Evolutionary conservation across 2,797 vertebrate genomes (phyloP).

Genomic region (Channallabes apus): DNA sequence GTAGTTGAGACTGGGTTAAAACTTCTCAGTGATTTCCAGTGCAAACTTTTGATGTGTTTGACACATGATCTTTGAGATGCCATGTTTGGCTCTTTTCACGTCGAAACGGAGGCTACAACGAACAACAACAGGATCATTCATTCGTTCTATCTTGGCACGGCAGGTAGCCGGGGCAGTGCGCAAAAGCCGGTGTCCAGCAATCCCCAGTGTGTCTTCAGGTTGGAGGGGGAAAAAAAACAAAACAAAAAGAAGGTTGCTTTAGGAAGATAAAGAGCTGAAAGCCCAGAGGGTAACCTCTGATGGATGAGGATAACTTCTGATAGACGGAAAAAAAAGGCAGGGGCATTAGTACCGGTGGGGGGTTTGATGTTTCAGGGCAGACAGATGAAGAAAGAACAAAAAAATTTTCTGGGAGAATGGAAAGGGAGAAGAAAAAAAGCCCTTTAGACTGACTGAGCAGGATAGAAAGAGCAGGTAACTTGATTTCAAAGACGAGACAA

Average conservation of each 20-base stretch:
- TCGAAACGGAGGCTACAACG: not conserved
- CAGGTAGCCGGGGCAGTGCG: not conserved
- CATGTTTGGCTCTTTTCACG: not conserved
- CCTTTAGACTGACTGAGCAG: constrained; percentile 26
- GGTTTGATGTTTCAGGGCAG: constrained; percentile 25
- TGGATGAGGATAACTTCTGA: constrained; percentile 28
- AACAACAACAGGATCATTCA: constrained; percentile 30
- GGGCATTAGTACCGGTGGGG: constrained; percentile 29
- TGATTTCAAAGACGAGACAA: constrained; percentile 44
- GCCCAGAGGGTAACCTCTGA: constrained; percentile 34
- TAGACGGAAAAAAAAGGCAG: not conserved
- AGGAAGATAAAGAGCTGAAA: constrained; percentile 24
- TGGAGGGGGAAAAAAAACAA: not conserved
- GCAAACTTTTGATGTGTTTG: not conserved
- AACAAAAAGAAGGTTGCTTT: constrained; percentile 11
- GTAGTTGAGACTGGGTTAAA: not conserved
- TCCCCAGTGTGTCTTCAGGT: constrained; percentile 1
- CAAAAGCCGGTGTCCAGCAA: not conserved
- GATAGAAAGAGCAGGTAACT: constrained; percentile 39
- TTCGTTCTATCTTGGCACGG: not conserved
- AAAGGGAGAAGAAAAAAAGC: not conserved
- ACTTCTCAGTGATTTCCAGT: not conserved
- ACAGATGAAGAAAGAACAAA: constrained; percentile 29
- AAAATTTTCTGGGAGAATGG: not conserved
- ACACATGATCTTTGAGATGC: not conserved